Base-by-base conservation (phyloP, 2,113 vertebrate genomes). In the Holacanthus passer region DNA sequence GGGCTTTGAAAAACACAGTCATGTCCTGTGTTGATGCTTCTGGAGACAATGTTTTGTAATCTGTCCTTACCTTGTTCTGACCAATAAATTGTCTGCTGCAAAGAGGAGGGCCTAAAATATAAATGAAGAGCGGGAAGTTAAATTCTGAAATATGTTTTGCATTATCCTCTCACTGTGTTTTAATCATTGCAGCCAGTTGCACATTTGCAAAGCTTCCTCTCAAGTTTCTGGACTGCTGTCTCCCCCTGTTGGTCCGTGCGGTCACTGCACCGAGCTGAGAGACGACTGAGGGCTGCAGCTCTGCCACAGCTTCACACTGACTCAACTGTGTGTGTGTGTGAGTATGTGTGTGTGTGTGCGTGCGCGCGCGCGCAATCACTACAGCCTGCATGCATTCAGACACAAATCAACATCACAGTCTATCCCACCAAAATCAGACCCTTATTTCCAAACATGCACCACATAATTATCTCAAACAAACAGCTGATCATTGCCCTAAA, bases 171-270 rank as follows among this genome's bases (percentile, higher is more conserved):
- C 43, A 62, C 29, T 60, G 17, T 22, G 32, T 63, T 77, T 59
- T 37, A 37, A 52, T 80, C 5, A 9, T 35, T 45, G 68, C 64
- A 66, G 67, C n/a, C 13, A 8, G n/a, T 1, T 10, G 22, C 27
- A 65, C 32, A 29, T 47, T 47, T 10, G 35, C 29, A 39, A 29
- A 9, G 67, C 27, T 59, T 60, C 55, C 39, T 50, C 48, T 5
- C 13, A 86, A 88, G 94, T 97, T 96, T 94, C 93, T 97, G 95
- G 93, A 93, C 95, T 82, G 93, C 90, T 97, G 96, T 95, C 95
- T 90, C 96, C 96, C 96, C 94, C 97, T 97, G 87, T 95, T 95
- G 93, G 92, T 67, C 10, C 13, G 0, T 10, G 37, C 7, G 6
- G 41, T 14, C 48, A 58, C 24, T 62, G 78, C 8, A 24, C 32